phyloP scores from a whole-genome alignment of 92 coral and sea anemone genomes.

The Chrysogorgia sp. region DNA sequence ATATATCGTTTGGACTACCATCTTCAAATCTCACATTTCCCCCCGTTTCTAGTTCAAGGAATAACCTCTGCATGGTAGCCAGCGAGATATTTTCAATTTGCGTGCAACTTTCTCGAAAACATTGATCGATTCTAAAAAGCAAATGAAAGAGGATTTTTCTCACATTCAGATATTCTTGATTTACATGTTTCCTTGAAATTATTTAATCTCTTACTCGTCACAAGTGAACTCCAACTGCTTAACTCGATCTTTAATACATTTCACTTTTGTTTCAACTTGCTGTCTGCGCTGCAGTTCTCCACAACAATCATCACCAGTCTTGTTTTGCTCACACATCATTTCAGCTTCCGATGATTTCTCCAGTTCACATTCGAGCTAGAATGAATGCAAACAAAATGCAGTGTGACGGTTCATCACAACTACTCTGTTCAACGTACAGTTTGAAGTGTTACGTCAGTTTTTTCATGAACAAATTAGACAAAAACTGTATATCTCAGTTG shows the following conservation, averaged over 20 bases:
- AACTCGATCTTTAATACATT: conserved; percentile 15
- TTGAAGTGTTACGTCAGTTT: too few species aligned
- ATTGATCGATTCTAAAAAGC: conserved; percentile 67
- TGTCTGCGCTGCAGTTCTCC: neutral
- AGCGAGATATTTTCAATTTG: conserved; percentile 82
- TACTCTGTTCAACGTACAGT: too few species aligned
- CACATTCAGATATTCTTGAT: neutral
- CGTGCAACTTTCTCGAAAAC: conserved; percentile 81
- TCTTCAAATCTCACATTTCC: conserved; percentile 98
- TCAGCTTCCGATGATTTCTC: conserved; percentile 54
- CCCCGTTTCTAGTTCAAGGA: conserved; percentile 89
- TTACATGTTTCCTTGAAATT: too few species aligned
- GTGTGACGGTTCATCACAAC: neutral
- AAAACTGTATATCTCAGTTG: neutral
- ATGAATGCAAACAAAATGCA: neutral
- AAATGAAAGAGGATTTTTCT: neutral
- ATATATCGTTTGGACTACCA: conserved; percentile 78
- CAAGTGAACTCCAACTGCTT: conserved; percentile 4
- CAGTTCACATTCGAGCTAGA: conserved; percentile 82
- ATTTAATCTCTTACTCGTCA: conserved; percentile 11
- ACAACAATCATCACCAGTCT: conserved; percentile 30
- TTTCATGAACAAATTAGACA: too few species aligned
- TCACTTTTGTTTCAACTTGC: neutral
- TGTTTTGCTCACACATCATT: conserved; percentile 14
- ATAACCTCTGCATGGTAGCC: conserved; percentile 79